Percentiles rank a stretch among this genome's conserved stretches.
These are phyloP conservation scores for Tachystola acroxantha DNA, from an alignment of 2,888 invertebrate species.

Conservation along the genomic window DNA sequence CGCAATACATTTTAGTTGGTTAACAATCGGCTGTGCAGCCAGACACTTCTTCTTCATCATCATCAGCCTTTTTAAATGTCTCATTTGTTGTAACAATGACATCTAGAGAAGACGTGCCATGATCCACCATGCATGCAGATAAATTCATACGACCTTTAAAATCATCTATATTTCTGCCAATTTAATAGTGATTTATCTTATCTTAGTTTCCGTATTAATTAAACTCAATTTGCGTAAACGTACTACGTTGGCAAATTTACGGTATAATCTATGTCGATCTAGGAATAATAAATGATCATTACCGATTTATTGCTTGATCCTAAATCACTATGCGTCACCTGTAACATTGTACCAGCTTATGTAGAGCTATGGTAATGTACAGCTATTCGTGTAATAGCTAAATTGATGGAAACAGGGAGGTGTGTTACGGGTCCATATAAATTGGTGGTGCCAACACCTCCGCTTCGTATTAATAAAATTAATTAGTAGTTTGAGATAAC, in stretches of 20 bases:
- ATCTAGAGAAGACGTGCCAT: too few species aligned
- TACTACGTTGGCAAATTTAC: slow-evolving; percentile 6
- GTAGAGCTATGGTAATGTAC: slow-evolving; percentile 18
- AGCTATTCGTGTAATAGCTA: not conserved
- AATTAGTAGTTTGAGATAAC: slow-evolving; percentile 45
- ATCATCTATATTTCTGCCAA: too few species aligned
- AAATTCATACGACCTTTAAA: too few species aligned
- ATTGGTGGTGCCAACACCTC: slow-evolving; percentile 27
- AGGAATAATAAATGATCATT: slow-evolving; percentile 29
- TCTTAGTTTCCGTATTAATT: slow-evolving; percentile 9
- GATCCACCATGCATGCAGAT: too few species aligned
- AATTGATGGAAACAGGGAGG: not conserved
- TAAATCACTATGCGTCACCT: slow-evolving; percentile 46
- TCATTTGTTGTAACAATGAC: too few species aligned
- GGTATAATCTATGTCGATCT: slow-evolving; percentile 16
- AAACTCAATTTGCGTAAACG: slow-evolving; percentile 7
- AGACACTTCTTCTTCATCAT: too few species aligned
- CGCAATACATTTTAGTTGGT: too few species aligned
- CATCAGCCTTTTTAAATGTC: too few species aligned
- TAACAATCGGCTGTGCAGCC: too few species aligned
- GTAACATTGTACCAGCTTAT: slow-evolving; percentile 32
- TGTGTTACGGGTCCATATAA: slow-evolving; percentile 18
- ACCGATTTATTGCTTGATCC: slow-evolving; percentile 37
- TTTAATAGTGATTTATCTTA: not conserved
- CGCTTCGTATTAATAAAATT: slow-evolving; percentile 43